These are phyloP conservation scores for Spea multiplicata DNA, from an alignment of 2,113 vertebrate species.

Conservation along the genomic window DNA sequence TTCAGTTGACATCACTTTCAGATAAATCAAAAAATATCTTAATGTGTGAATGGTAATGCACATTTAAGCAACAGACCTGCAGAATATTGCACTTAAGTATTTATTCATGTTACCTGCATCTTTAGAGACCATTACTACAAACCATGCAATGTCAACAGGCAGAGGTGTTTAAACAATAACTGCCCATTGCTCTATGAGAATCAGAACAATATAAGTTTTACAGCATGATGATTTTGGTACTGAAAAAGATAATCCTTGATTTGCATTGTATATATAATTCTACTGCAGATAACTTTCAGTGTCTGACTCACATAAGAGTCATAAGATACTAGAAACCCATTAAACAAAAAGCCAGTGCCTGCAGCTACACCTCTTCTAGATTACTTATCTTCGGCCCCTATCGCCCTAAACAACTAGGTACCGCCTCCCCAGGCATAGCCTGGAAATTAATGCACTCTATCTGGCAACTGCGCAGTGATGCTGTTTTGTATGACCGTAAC, in stretches of 20 bases:
- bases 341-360: not conserved
- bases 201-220: too few relatives aligned
- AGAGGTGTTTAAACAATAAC: too few relatives aligned
- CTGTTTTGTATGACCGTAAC: conserved; percentile 1
- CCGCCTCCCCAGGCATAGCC: not conserved
- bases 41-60: not conserved
- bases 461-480: not conserved
- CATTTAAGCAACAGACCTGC: not conserved
- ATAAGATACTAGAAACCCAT: not conserved
- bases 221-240: too few relatives aligned
- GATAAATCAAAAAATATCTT: not conserved
- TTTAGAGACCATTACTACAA: too few relatives aligned
- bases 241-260: too few relatives aligned
- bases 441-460: not conserved
- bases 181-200: too few relatives aligned
- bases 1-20: not conserved
- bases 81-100: not conserved
- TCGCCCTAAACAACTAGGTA: not conserved
- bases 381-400: not conserved
- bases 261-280: too few relatives aligned
- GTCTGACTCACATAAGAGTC: not conserved
- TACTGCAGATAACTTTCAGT: not conserved
- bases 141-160: too few relatives aligned
- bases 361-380: not conserved
- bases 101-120: too few relatives aligned